Conservation (phyloP, 2,113 vertebrate genomes). For the human (Homo sapiens) region GRCh38 chr1:241163501-241164000, state of each 20-base stretch:
- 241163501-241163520: neutral
- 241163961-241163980: too few species aligned
- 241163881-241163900: too few species aligned
- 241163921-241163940: too few species aligned
- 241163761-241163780: neutral
- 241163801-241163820: too few species aligned
- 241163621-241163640: neutral
- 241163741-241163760: neutral
- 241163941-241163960: too few species aligned
- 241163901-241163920: too few species aligned
- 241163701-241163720: neutral
- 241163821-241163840: too few species aligned
- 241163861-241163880: too few species aligned
- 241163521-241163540: neutral
- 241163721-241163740: neutral
- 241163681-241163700: neutral
- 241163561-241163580: neutral
- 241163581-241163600: neutral
- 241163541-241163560: neutral
- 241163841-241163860: too few species aligned
- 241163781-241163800: too few species aligned
- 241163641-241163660: neutral
- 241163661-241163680: neutral
- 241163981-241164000: too few species aligned
- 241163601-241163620: neutral